These are phyloP conservation scores for Lathronympha strigana DNA, from an alignment of 2,888 invertebrate species.

Conservation along the genomic window DNA sequence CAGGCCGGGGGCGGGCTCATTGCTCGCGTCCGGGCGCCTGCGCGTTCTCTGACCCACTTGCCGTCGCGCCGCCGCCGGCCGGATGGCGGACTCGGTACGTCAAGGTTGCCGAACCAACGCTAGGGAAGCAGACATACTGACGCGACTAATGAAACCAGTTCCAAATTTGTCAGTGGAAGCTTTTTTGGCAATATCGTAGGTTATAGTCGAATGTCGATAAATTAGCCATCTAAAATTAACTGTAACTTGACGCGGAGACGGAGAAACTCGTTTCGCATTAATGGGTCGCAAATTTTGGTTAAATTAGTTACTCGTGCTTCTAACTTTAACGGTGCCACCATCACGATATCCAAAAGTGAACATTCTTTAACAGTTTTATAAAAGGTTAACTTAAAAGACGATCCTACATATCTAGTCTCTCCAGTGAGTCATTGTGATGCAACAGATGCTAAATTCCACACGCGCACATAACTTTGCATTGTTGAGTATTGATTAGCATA, in stretches of 20 bases:
- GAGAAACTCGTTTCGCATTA: background rate
- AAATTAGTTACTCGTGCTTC: background rate
- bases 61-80: conserved; percentile 56
- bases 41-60: conserved; percentile 81
- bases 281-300: background rate
- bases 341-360: background rate
- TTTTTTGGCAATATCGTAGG: background rate
- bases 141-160: conserved; percentile 58
- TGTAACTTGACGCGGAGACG: background rate
- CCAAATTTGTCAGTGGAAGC: background rate
- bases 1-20: conserved; percentile 79
- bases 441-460: conserved; percentile 60
- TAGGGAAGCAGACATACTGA: conserved; percentile 72
- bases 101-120: conserved; percentile 79
- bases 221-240: background rate
- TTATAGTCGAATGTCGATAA: background rate
- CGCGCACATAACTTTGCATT: conserved; percentile 61
- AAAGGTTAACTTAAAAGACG: background rate
- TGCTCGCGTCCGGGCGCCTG: conserved; percentile 79
- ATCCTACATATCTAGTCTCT: background rate
- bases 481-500: conserved; percentile 70
- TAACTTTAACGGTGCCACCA: background rate
- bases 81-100: conserved; percentile 73
- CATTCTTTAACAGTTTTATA: background rate
- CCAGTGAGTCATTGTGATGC: conserved; percentile 60